These are phyloP conservation scores for Acheta domesticus DNA, from an alignment of 2,888 invertebrate species.

Conservation along the genomic window DNA sequence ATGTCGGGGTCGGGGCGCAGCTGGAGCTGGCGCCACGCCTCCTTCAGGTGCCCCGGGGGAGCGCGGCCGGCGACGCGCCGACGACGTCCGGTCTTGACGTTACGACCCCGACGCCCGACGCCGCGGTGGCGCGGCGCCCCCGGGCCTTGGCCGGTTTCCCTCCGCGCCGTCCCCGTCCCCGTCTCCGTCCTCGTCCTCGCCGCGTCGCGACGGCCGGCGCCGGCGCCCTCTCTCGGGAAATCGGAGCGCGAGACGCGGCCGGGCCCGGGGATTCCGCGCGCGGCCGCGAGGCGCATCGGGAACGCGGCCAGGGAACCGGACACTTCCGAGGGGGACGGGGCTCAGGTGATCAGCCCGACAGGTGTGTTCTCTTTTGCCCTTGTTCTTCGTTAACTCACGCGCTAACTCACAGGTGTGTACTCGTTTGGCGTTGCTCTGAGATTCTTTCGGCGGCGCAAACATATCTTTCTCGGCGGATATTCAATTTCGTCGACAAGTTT, in stretches of 20 bases:
- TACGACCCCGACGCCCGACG: background rate
- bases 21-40: no score
- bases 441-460: no score
- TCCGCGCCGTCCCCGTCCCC: no score
- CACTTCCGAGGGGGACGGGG: background rate
- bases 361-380: no score
- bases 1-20: no score
- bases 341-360: no score
- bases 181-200: no score
- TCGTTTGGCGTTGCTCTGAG: no score
- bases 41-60: background rate
- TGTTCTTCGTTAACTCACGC: no score
- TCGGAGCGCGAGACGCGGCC: background rate
- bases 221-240: slow-evolving; percentile 4
- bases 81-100: background rate
- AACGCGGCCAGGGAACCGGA: background rate
- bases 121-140: background rate
- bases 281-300: background rate
- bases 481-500: no score
- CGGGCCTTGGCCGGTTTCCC: background rate
- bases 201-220: background rate
- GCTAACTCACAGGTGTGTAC: no score
- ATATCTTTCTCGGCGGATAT: no score
- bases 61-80: background rate
- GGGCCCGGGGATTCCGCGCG: background rate